Base-by-base conservation (phyloP, 2,113 vertebrate species). In the Thalassoma bifasciatum region DNA sequence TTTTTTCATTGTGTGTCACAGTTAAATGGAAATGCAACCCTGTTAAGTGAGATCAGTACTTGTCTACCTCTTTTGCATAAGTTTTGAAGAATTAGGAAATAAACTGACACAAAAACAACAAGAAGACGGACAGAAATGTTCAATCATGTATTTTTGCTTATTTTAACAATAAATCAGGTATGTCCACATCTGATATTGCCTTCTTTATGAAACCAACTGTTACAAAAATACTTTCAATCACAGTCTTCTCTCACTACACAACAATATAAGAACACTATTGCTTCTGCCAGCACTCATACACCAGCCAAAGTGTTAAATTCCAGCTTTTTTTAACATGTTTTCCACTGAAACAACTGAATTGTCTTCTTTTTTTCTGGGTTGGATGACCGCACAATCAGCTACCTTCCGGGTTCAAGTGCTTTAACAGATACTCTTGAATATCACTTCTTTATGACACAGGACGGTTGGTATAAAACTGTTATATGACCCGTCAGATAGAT, bases 211-310 rank as follows among this genome's bases (percentile, higher is more conserved):
- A 62, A 51, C 22, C 36, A 57, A 7, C 22, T 71, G 65, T 79
- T 61, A 73, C 23, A 88, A 88, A 80, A 83, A 73, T 26, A 78
- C 30, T 50, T 5, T 57, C 21, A 36, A 56, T 47, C 23, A 66
- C n/a, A 69, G 67, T 23, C 30, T 72, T 84, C 62, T 84, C 60
- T 70, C 66, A 77, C 22, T 36, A 67, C 44, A 54, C 70, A 50
- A 78, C 24, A 67, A 56, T 49, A 37, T 70, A 92, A 93, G 91
- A 86, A 82, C 85, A 86, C 86, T 75, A 23, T 51, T 68, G 69
- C 70, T 56, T 62, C 34, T 36, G 70, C 74, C 46, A 78, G 62
- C 59, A 81, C 79, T 61, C 56, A 68, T n/a, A 66, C 59, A 70
- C 24, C 24, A 50, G 63, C 61, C 38, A 51, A 3, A 0, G 26